Conservation (phyloP, 2,797 vertebrate genomes). For the Nyctibius grandis region DNA sequence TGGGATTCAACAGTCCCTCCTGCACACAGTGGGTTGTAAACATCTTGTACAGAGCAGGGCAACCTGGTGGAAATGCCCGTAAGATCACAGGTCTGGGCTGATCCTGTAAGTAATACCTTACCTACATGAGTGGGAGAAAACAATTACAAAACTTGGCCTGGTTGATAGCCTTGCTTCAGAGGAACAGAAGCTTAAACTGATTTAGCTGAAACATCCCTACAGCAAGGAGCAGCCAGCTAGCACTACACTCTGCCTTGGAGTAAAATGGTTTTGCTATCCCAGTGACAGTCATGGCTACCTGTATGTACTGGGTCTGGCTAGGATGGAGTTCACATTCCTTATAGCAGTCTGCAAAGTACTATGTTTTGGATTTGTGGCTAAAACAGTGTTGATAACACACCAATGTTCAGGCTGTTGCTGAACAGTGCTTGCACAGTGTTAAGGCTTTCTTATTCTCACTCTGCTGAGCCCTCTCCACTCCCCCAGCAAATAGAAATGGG, state of each 20-base stretch:
- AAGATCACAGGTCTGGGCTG: neutral
- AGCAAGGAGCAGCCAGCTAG: neutral
- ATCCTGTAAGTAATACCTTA: neutral
- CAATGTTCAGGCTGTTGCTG: neutral
- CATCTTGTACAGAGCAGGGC: neutral
- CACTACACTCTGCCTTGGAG: neutral
- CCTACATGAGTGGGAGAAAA: neutral
- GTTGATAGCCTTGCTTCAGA: neutral
- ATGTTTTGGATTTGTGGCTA: neutral
- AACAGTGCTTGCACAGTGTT: neutral
- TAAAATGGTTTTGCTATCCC: neutral
- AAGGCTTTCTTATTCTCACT: neutral
- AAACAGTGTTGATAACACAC: neutral
- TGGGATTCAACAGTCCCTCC: neutral
- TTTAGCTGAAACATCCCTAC: neutral
- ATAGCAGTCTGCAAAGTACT: neutral
- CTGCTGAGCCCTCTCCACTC: neutral
- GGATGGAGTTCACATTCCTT: neutral
- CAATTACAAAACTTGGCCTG: neutral
- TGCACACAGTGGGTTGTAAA: neutral
- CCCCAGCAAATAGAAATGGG: rapidly evolving
- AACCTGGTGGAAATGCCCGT: neutral
- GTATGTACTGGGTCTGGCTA: neutral
- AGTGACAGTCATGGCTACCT: neutral
- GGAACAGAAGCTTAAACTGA: neutral